phyloP scores from a whole-genome alignment of 2,888 invertebrate species.

The Perizoma affinitatum region DNA sequence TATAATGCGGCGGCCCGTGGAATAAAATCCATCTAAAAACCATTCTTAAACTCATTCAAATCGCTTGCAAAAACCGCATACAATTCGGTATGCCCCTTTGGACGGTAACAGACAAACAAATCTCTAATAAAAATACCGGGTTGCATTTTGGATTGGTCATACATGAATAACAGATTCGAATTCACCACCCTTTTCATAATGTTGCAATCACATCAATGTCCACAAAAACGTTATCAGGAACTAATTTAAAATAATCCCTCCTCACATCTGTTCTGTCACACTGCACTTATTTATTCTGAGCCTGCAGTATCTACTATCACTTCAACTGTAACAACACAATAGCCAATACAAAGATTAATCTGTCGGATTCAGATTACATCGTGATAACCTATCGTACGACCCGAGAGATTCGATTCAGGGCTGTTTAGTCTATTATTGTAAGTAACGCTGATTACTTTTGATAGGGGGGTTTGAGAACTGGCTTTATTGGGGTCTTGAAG shows the following conservation, averaged over 20 bases:
- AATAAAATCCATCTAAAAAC: no score
- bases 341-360: constrained; percentile 50
- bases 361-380: constrained; percentile 56
- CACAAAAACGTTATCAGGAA: constrained; percentile 28
- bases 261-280: constrained; percentile 31
- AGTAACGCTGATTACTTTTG: constrained; percentile 37
- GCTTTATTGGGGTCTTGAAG: constrained; percentile 17
- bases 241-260: constrained; percentile 43
- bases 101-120: no score
- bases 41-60: no score
- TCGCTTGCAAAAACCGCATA: no score
- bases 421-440: constrained; percentile 31
- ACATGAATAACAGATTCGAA: not conserved
- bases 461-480: constrained; percentile 25
- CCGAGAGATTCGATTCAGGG: constrained; percentile 35
- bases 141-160: no score
- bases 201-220: constrained; percentile 25
- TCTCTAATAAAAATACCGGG: no score
- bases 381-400: constrained; percentile 43
- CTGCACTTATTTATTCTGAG: constrained; percentile 1
- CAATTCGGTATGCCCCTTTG: no score
- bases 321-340: constrained; percentile 31
- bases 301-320: not conserved
- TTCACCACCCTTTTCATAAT: constrained; percentile 8
- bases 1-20: no score